Base-by-base conservation (phyloP, 2,113 vertebrate genomes). In the Psittacula cyanocephala region DNA sequence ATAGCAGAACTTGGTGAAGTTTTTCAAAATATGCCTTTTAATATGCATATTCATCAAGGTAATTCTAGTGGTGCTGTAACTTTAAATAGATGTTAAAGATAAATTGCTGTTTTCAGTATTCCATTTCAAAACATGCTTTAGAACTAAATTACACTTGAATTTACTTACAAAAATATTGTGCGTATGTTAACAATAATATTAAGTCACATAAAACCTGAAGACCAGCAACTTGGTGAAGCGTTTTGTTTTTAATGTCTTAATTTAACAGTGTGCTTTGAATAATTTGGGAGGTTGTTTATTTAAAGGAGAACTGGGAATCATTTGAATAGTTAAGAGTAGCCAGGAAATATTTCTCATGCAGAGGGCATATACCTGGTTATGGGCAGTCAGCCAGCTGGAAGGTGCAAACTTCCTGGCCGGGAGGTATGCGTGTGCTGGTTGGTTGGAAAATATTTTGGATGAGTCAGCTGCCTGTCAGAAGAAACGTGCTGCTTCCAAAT, bases 331-430 rank as follows among this genome's bases (percentile, higher is more conserved):
- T 49, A 62, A 43, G 72, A 92, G 69, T 60, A 84, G 72, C 55
- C 81, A 79, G 86, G 77, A 95, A 91, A 74, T 88, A 78, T 60
- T 90, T 88, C 74, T 88, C 65, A 64, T 90, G 83, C 72, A 33
- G 91, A 93, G 69, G 92, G 94, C 88, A 93, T 88, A 44, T 92
- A 86, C 55, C 80, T 96, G 74, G 80, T 52, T 88, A 67, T 59
- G 55, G 95, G 91, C 83, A 24, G n/a, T 41, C 20, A 35, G 89
- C 94, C 95, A 96, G 81, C 47, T 92, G 89, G 80, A 95, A 95
- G 83, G 89, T 92, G 72, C 70, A 71, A 72, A 95, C 94, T 95
- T 97, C 96, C 95, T 96, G 91, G 80, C 96, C 65, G 57, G 77
- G 78, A 96, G 96, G 94, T 81, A 97, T 78, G 62, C 9, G 1